A percentile compares a stretch with the other conserved stretches of the same genome.
phyloP scores from a whole-genome alignment of 2,888 invertebrate species.

The Cataglyphis livida region DNA sequence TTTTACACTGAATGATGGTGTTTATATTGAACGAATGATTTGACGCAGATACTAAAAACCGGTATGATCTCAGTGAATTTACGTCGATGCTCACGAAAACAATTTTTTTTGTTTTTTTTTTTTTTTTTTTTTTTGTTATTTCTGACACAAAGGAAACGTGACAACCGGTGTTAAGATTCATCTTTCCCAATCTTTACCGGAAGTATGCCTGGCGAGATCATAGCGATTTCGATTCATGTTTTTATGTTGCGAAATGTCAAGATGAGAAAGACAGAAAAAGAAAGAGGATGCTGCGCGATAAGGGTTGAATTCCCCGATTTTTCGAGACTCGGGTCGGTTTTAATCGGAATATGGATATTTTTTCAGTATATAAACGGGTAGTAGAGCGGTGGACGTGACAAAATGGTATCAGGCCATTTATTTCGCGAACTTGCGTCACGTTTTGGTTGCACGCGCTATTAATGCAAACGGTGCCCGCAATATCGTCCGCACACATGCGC shows the following conservation, averaged over 20 bases:
- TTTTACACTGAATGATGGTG: constrained; percentile 14
- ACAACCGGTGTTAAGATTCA: neutral
- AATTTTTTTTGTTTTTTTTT: neutral
- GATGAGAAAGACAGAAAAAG: neutral
- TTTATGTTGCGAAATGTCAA: neutral
- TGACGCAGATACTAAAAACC: constrained; percentile 29
- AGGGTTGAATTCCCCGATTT: neutral
- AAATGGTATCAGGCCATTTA: constrained; percentile 73
- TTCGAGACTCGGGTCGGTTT: neutral
- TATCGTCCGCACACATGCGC: constrained; percentile 59
- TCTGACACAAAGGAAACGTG: constrained; percentile 1
- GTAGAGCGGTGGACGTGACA: constrained; percentile 21
- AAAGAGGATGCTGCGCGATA: neutral
- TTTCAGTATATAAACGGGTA: constrained; percentile 2
- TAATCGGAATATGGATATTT: neutral
- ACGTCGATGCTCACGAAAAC: neutral
- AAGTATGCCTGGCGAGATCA: neutral
- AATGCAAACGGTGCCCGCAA: constrained; percentile 74
- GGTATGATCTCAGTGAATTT: constrained; percentile 14
- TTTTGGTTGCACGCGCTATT: constrained; percentile 68
- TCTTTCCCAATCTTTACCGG: neutral
- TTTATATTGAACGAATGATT: constrained; percentile 36
- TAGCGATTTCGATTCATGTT: neutral
- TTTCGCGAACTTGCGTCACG: constrained; percentile 76
- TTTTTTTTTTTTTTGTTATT: neutral